A percentile compares a stretch with the other conserved stretches of the same genome.
Evolutionary conservation across 1,140 invertebrate genomes (phyloP).

Genomic region (Macrobrachium nipponense): DNA sequence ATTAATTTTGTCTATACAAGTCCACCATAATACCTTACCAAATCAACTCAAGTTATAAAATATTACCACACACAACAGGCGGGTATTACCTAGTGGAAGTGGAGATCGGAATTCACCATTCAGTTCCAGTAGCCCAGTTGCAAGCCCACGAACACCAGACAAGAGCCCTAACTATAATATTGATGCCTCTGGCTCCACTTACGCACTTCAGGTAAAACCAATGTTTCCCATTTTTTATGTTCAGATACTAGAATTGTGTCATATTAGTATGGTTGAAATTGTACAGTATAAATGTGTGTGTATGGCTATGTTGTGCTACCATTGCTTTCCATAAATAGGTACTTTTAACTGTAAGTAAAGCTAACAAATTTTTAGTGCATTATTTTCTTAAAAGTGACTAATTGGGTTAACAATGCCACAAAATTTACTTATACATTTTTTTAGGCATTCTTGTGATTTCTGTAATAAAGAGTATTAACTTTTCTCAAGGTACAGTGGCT

Average conservation of each 20-base stretch:
- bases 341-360: no score
- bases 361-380: no score
- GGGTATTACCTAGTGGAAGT: conserved; percentile 21
- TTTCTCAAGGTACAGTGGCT: no score
- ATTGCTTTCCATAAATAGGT: neutral
- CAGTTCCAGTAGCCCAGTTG: conserved; percentile 34
- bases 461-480: no score
- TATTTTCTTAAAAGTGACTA: no score
- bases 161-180: conserved; percentile 44
- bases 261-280: no score
- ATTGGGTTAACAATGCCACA: no score
- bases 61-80: conserved; percentile 1
- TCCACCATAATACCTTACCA: no score
- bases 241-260: neutral
- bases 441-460: no score
- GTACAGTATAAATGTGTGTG: neutral
- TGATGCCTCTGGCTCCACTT: conserved; percentile 51
- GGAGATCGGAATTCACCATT: conserved; percentile 11
- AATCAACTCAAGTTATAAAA: neutral
- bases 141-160: conserved; percentile 47
- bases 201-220: conserved; percentile 40
- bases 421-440: no score
- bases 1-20: no score
- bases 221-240: neutral
- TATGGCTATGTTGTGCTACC: neutral